These are phyloP conservation scores for Lucifuga dentata DNA, from an alignment of 2,113 vertebrate genomes.

Conservation along the genomic window DNA sequence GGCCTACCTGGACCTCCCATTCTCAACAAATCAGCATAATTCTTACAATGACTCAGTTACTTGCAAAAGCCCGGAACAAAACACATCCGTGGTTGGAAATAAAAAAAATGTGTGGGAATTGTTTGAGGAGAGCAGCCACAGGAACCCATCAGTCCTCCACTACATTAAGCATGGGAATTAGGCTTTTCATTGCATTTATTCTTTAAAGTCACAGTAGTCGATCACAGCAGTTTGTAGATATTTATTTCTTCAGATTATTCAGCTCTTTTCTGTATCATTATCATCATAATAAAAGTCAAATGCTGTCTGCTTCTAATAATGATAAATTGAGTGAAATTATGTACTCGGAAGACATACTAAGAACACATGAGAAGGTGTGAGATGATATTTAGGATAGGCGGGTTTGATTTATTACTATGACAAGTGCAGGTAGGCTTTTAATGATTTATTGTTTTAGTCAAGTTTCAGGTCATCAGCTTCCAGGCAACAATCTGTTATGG, in stretches of 20 bases:
- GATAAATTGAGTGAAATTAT: slow-evolving; percentile 73
- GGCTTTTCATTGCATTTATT: slow-evolving; percentile 45
- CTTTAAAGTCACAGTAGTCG: slow-evolving; percentile 17
- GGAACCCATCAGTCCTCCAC: slow-evolving; percentile 33
- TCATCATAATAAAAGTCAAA: not conserved
- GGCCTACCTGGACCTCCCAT: slow-evolving; percentile 43
- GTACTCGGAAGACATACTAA: slow-evolving; percentile 65
- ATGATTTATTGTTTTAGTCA: slow-evolving; percentile 82
- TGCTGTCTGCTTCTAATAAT: slow-evolving; percentile 40
- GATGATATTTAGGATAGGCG: slow-evolving; percentile 55
- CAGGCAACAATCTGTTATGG: slow-evolving; percentile 79
- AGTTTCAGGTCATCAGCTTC: slow-evolving; percentile 81
- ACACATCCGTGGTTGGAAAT: slow-evolving; percentile 64
- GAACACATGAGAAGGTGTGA: slow-evolving; percentile 56
- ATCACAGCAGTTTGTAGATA: slow-evolving; percentile 16
- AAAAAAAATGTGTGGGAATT: slow-evolving; percentile 60
- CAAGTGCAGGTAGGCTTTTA: slow-evolving; percentile 76
- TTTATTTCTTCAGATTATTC: slow-evolving; percentile 3
- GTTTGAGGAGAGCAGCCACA: slow-evolving; percentile 62
- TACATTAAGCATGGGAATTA: slow-evolving; percentile 39
- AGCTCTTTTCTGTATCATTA: not conserved
- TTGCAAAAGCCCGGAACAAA: slow-evolving; percentile 52
- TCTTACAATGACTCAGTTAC: slow-evolving; percentile 61
- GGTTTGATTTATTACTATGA: slow-evolving; percentile 80
- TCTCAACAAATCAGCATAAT: slow-evolving; percentile 32